Percentiles rank a stretch among this genome's conserved stretches.
Conservation (phyloP, 2,888 invertebrate genomes). For the Terebella lapidaria region DNA sequence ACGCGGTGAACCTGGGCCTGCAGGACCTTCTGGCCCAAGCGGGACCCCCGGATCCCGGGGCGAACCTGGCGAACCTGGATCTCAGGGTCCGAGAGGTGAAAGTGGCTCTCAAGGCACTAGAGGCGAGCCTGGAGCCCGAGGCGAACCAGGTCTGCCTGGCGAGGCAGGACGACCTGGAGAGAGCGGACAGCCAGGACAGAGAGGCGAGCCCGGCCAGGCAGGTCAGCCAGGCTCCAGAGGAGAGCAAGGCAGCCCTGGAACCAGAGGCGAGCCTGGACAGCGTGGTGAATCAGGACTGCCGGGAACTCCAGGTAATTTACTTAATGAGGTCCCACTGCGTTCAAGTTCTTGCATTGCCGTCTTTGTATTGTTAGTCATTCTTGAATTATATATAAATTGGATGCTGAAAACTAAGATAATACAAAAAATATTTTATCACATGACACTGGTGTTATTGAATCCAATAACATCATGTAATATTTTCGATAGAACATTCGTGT, state of each 20-base stretch:
- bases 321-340: not conserved
- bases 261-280: conserved; percentile 16
- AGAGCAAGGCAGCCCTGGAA: conserved; percentile 6
- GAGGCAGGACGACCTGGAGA: conserved; percentile 9
- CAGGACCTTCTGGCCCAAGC: conserved; percentile 18
- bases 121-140: conserved; percentile 18
- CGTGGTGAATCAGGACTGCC: conserved; percentile 11
- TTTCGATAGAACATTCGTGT: too few relatives aligned
- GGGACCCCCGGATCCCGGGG: conserved; percentile 7
- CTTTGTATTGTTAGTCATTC: conserved; percentile 9
- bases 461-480: too few relatives aligned
- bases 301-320: not conserved
- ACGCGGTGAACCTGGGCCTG: not conserved
- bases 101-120: conserved; percentile 14
- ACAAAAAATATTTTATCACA: too few relatives aligned
- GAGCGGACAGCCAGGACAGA: conserved; percentile 5
- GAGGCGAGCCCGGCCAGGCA: conserved; percentile 3
- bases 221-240: conserved; percentile 6
- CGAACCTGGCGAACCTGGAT: conserved; percentile 32
- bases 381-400: too few relatives aligned
- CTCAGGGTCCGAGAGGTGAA: conserved; percentile 26
- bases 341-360: too few relatives aligned
- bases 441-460: too few relatives aligned
- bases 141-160: conserved; percentile 15
- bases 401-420: too few relatives aligned